Percentiles rank a stretch among this genome's conserved stretches.
These are phyloP conservation scores for Drosophila suzukii DNA, from an alignment of 1,140 invertebrate genomes.

Conservation along the genomic window DNA sequence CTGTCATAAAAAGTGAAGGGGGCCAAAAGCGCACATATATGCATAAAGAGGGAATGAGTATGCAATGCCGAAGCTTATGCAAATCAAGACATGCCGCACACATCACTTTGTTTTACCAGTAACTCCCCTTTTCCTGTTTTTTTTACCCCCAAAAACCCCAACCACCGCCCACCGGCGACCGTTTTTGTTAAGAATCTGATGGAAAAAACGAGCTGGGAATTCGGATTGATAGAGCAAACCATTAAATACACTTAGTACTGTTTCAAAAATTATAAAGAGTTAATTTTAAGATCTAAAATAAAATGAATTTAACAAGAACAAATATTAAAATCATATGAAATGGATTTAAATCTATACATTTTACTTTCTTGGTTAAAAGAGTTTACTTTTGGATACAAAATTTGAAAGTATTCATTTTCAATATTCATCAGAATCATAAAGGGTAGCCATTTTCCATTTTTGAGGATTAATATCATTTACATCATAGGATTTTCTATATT, in stretches of 20 bases:
- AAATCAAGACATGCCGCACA: slow-evolving; percentile 79
- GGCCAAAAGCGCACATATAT: slow-evolving; percentile 51
- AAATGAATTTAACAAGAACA: too few species aligned
- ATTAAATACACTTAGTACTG: neutral
- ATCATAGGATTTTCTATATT: too few species aligned
- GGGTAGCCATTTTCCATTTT: too few species aligned
- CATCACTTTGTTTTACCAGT: slow-evolving; percentile 67
- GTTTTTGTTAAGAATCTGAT: slow-evolving; percentile 42
- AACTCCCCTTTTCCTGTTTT: neutral
- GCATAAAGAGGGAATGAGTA: slow-evolving; percentile 26
- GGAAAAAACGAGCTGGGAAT: slow-evolving; percentile 27
- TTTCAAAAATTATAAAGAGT: too few species aligned
- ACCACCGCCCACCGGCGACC: neutral
- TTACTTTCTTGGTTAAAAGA: too few species aligned
- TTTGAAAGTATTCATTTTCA: too few species aligned
- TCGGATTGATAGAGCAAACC: neutral
- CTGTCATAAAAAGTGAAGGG: slow-evolving; percentile 71
- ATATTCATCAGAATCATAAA: too few species aligned
- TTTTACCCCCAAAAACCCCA: slow-evolving; percentile 1
- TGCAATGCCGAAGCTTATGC: slow-evolving; percentile 68
- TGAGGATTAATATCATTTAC: too few species aligned
- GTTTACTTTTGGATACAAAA: too few species aligned
- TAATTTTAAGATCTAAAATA: too few species aligned
- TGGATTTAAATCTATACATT: too few species aligned
- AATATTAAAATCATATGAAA: too few species aligned